These are phyloP conservation scores for Branchellion lobata DNA, from an alignment of 2,888 invertebrate species.

Conservation along the genomic window DNA sequence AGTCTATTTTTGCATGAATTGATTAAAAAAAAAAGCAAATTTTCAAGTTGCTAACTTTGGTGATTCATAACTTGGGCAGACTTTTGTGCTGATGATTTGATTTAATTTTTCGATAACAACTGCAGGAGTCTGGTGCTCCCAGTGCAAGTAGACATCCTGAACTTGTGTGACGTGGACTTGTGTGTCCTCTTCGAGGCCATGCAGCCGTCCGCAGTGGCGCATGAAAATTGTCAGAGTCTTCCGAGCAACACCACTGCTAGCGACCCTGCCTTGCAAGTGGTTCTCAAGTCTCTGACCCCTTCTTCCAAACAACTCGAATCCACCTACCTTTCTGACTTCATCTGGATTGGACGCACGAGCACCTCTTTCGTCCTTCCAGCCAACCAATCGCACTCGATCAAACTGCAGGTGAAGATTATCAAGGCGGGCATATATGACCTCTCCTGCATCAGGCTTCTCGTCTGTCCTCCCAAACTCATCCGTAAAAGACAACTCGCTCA, in stretches of 20 bases:
- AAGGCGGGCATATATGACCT: conserved; percentile 29
- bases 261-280: neutral
- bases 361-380: neutral
- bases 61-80: neutral
- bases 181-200: neutral
- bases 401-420: conserved; percentile 15
- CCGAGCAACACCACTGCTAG: neutral
- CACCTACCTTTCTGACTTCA: neutral
- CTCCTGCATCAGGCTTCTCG: neutral
- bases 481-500: neutral
- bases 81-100: neutral
- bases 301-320: neutral
- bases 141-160: conserved; percentile 1
- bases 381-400: neutral
- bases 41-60: neutral
- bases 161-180: conserved; percentile 4
- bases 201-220: neutral
- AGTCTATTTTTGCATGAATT: neutral
- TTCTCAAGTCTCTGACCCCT: neutral
- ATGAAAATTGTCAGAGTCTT: neutral
- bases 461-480: neutral
- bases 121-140: conserved; percentile 10
- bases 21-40: neutral
- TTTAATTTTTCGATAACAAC: neutral
- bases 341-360: conserved; percentile 24